Base-by-base conservation (phyloP, 1,140 invertebrate species). In the Drosophila aff. region DNA sequence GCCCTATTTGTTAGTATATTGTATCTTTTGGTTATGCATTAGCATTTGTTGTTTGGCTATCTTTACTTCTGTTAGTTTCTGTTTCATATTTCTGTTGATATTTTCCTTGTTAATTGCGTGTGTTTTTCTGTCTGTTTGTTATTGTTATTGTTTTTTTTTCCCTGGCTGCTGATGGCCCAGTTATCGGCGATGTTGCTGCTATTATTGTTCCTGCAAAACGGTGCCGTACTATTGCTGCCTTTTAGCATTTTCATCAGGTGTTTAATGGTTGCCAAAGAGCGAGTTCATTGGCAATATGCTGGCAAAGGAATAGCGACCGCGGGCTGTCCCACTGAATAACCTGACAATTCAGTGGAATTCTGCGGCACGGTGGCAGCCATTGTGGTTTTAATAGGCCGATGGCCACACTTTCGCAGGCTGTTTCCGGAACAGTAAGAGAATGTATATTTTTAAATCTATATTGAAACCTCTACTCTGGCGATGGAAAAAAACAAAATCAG, bases 381-480 rank as follows among this genome's bases (percentile, higher is more conserved):
- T 74, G 71, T 74, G 71, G 55, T 59, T 60, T 72, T 73, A 73
- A 73, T 73, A 73, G 67, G 69, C 69, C 69, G 67, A 40, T 43
- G 68, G 68, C 31, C 71, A 74, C 59, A 71, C 50, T 60, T 63
- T 63, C 9, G 23, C 58, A 31, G 4, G 26, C 11, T 1, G 3
- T 36, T 44, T 44, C 40, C 7, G 2, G 63, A 15, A n/a, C 43
- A 50, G 15, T 16, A 50, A 21, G 11, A 33, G 16, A n/a, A 33
- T n/a, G 21, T 23, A 43, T n/a, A 41, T 18, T 9, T 31, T 31
- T 33, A 43, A 28, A 40, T 57, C 33, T 57, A 40, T 38, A 57
- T 33, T 57, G 18, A 11, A 55, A n/a, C 15, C n/a, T 16, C 0
- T 16, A 38, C 18, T 4, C 9, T 6, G 8, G 15, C 15, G 23